Evolutionary conservation across 2,113 vertebrate species (phyloP).

Genomic region (Hippotragus niger): DNA sequence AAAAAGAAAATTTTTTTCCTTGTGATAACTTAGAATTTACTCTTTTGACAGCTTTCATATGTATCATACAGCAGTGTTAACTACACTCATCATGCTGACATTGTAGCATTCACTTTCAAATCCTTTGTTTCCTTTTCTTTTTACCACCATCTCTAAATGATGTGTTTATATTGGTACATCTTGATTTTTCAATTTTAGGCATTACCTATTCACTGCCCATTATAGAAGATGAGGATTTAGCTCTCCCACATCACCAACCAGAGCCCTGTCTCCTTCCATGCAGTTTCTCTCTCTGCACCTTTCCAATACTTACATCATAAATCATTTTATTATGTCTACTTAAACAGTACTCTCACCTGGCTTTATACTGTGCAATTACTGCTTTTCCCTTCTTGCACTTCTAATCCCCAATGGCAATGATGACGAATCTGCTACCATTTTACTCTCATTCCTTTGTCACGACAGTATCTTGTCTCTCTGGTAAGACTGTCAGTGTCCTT

Average conservation of each 20-base stretch:
- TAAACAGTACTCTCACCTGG: not conserved
- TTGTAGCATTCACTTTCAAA: not conserved
- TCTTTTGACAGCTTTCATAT: not conserved
- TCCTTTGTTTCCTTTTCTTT: not conserved
- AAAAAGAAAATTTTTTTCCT: not conserved
- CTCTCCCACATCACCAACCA: not conserved
- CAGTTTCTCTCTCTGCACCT: not conserved
- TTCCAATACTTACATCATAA: not conserved
- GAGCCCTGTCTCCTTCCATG: not conserved
- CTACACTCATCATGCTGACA: not conserved
- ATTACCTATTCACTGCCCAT: not conserved
- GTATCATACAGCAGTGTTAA: not conserved
- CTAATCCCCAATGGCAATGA: not conserved
- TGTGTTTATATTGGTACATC: not conserved
- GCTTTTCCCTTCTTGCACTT: not conserved
- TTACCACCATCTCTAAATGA: not conserved
- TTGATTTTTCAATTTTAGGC: not conserved
- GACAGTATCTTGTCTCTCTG: not conserved
- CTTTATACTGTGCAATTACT: not conserved
- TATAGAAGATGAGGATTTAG: not conserved
- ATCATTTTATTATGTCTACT: not conserved
- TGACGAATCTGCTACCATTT: not conserved
- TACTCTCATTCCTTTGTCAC: not conserved
- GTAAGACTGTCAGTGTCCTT: constrained; percentile 4
- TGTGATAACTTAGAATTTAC: not conserved